Conservation (phyloP, 1,140 invertebrate species). For the Aphaenogaster ashmeadi region DNA sequence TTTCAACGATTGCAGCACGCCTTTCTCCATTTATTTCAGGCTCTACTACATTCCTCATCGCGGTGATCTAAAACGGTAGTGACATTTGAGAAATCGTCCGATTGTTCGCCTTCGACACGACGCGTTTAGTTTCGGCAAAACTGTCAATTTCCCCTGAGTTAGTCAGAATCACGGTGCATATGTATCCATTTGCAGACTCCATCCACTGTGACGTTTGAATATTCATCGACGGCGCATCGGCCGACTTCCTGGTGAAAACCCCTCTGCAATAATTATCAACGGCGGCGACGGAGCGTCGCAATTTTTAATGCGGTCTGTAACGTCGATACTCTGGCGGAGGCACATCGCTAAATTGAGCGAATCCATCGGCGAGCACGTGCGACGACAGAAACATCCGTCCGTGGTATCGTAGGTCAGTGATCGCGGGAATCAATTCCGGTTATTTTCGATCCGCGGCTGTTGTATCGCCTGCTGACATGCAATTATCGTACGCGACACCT, state of each 20-base stretch:
- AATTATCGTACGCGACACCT: neutral
- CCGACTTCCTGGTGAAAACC: slow-evolving; percentile 19
- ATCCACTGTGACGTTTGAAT: slow-evolving; percentile 35
- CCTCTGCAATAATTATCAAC: slow-evolving; percentile 22
- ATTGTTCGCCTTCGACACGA: neutral
- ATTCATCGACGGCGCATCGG: slow-evolving; percentile 9
- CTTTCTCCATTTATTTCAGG: neutral
- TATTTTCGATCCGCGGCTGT: slow-evolving; percentile 18
- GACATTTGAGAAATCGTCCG: neutral
- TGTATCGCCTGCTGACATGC: neutral
- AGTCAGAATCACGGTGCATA: neutral
- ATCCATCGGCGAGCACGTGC: neutral
- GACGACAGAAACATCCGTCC: slow-evolving; percentile 25
- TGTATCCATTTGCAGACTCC: slow-evolving; percentile 26
- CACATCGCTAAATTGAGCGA: slow-evolving; percentile 27
- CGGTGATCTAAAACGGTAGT: neutral
- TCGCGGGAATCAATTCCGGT: slow-evolving; percentile 25
- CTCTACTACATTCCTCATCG: too few species aligned
- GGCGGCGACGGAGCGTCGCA: slow-evolving; percentile 1
- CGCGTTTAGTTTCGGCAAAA: neutral
- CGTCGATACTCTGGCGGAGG: neutral
- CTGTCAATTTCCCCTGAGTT: neutral
- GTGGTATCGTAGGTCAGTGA: slow-evolving; percentile 44
- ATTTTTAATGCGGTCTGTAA: slow-evolving; percentile 22
- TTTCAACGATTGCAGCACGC: neutral